Base-by-base conservation (phyloP, 2,113 vertebrate species). In the Calyptomena viridis region DNA sequence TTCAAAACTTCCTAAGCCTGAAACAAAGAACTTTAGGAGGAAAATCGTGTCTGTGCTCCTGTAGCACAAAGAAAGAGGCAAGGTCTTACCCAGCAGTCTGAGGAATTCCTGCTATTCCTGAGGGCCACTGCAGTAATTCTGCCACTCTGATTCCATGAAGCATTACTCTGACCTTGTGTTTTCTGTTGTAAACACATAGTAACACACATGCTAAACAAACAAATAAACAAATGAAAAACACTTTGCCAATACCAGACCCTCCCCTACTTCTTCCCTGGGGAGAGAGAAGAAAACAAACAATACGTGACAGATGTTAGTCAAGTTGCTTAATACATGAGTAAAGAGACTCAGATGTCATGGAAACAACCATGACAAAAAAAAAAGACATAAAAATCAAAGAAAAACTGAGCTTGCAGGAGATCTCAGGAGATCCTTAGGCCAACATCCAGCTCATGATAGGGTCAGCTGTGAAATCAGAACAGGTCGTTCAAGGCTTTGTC, bases 141-240 rank as follows among this genome's bases (percentile, higher is more conserved):
- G 2, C 15, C 55, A 71, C 28, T 40, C n/a, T 39, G 44, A 59
- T 62, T 88, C 73, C 50, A 24, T 42, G 18, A 79, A 91, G 16
- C 10, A 55, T 69, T 93, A 55, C 9, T 62, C 17, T 55, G 60
- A 25, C 28, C 49, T 79, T 49, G 46, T 85, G 28, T 69, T 80
- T 92, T 88, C 59, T 73, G 8, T 20, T 74, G 39, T 71, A 94
- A 92, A 90, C 37, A 86, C 85, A 86, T 86, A 92, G 85, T 67
- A 93, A 87, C 90, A 88, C 14, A 35, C 44, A 80, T 33, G 21
- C 33, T 80, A 94, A 90, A 87, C 62, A 93, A 95, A 71, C 72
- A 94, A 89, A 87, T 56, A 94, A 93, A 87, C 88, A 96, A 83
- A 88, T 24, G 23, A 47, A 92, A 92, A 88, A 21, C 56, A 84